Conservation (phyloP, 2,797 vertebrate species). For the Anguilla anguilla region DNA sequence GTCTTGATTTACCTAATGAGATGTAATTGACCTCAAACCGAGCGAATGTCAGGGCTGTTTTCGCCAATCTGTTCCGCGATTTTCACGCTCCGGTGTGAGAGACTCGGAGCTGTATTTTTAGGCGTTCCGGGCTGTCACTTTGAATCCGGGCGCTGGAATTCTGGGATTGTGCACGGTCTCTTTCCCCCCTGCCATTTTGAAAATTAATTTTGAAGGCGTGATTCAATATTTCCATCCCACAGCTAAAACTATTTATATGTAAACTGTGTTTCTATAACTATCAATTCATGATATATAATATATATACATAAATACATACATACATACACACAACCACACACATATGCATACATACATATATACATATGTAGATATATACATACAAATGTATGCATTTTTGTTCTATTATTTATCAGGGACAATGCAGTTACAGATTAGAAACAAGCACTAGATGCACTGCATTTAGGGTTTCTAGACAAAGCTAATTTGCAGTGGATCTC, state of each 20-base stretch:
- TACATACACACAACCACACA: too few relatives aligned
- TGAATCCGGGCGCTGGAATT: background rate
- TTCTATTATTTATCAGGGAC: too few relatives aligned
- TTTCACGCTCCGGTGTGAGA: background rate
- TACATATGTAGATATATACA: too few relatives aligned
- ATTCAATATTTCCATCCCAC: background rate
- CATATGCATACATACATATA: too few relatives aligned
- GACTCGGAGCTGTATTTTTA: background rate
- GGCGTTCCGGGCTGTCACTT: background rate
- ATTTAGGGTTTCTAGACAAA: too few relatives aligned
- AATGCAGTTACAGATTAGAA: too few relatives aligned
- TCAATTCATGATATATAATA: background rate
- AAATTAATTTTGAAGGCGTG: background rate
- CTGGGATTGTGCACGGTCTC: background rate
- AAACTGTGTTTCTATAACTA: background rate
- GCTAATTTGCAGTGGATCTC: too few relatives aligned
- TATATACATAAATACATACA: too few relatives aligned
- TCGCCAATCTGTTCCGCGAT: conserved; percentile 14
- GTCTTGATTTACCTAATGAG: conserved; percentile 19
- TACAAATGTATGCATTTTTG: too few relatives aligned
- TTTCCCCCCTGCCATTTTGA: background rate
- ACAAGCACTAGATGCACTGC: too few relatives aligned
- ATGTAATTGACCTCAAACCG: conserved; percentile 25
- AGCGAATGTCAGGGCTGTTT: conserved; percentile 26
- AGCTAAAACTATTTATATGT: background rate